These are phyloP conservation scores for Abrostola tripartita DNA, from an alignment of 2,888 invertebrate species.

Conservation along the genomic window DNA sequence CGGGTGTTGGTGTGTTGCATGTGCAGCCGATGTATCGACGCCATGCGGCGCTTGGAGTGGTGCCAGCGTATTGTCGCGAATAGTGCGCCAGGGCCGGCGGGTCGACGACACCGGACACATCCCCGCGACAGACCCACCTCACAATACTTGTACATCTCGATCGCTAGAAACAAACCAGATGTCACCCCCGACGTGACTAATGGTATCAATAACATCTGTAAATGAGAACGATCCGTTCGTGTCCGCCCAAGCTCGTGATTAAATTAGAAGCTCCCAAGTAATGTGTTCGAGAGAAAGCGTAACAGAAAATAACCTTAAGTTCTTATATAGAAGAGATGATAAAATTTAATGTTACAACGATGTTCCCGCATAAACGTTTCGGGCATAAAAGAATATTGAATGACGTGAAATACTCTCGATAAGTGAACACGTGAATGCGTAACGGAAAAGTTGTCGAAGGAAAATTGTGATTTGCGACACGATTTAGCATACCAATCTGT, in stretches of 20 bases:
- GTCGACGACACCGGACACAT: slow-evolving; percentile 57
- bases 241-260: slow-evolving; percentile 23
- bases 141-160: slow-evolving; percentile 20
- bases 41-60: slow-evolving; percentile 75
- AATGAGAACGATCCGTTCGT: slow-evolving; percentile 28
- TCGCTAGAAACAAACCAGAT: slow-evolving; percentile 22
- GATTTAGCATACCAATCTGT: slow-evolving; percentile 39
- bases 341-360: slow-evolving; percentile 24
- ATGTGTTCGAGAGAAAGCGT: slow-evolving; percentile 6
- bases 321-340: slow-evolving; percentile 22
- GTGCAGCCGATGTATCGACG: slow-evolving; percentile 65
- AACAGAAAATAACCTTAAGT: slow-evolving; percentile 24
- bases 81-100: slow-evolving; percentile 72
- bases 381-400: slow-evolving; percentile 34
- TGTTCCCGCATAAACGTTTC: slow-evolving; percentile 17
- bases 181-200: slow-evolving; percentile 24
- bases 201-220: slow-evolving; percentile 22
- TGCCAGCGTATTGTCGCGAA: slow-evolving; percentile 77
- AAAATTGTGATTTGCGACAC: slow-evolving; percentile 57
- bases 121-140: slow-evolving; percentile 26
- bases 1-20: slow-evolving; percentile 56
- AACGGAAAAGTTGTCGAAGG: slow-evolving; percentile 52
- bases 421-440: slow-evolving; percentile 31
- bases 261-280: slow-evolving; percentile 14
- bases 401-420: slow-evolving; percentile 25